A percentile compares a stretch with the other conserved stretches of the same genome.
Evolutionary conservation across 2,888 invertebrate genomes (phyloP).

Genomic region (Drosophila paranaensis): DNA sequence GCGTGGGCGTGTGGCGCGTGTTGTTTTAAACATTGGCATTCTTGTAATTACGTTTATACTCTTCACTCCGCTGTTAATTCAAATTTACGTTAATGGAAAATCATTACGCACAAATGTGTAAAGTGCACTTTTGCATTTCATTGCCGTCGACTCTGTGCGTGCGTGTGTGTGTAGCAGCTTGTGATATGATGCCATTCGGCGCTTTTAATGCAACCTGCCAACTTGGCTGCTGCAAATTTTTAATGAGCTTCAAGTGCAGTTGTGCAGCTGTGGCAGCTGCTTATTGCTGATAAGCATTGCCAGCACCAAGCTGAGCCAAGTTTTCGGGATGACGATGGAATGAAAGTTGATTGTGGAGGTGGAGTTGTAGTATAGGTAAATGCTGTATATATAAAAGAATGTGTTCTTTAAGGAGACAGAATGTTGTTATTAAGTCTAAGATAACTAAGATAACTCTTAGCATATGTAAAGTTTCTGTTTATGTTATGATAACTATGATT

Average conservation of each 20-base stretch:
- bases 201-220: conserved; percentile 65
- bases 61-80: conserved; percentile 70
- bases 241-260: conserved; percentile 77
- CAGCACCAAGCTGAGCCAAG: conserved; percentile 24
- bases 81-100: conserved; percentile 81
- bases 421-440: too few relatives aligned
- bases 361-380: background rate
- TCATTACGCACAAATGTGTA: conserved; percentile 80
- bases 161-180: conserved; percentile 24
- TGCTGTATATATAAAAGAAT: background rate
- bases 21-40: conserved; percentile 66
- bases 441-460: too few relatives aligned
- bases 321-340: conserved; percentile 16
- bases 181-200: conserved; percentile 26
- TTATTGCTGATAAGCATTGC: conserved; percentile 61
- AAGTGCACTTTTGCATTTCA: conserved; percentile 71
- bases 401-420: background rate
- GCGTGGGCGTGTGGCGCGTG: conserved; percentile 38
- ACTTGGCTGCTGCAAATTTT: conserved; percentile 61
- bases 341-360: too few relatives aligned
- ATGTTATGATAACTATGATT: background rate
- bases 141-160: conserved; percentile 13
- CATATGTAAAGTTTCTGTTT: too few relatives aligned
- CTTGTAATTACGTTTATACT: conserved; percentile 71
- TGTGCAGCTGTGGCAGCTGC: conserved; percentile 58